Evolutionary conservation across 2,113 vertebrate species (phyloP).

Genomic region (Cinclus cinclus): DNA sequence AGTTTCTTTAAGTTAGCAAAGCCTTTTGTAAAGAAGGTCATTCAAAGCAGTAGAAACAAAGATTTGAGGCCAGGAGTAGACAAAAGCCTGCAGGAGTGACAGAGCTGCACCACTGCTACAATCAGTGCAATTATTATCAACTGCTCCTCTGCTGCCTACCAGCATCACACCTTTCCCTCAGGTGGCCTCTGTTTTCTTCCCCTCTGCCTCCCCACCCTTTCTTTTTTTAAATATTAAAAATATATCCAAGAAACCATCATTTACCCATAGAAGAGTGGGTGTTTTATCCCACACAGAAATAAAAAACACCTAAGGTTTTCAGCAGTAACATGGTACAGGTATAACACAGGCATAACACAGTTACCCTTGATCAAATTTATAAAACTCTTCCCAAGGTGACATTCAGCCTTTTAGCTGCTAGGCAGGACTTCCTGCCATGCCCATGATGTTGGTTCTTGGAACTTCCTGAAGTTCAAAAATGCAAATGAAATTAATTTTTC

Average conservation of each 20-base stretch:
- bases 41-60: not conserved
- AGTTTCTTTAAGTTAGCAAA: not conserved
- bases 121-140: not conserved
- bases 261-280: rapidly evolving
- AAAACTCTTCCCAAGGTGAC: not conserved
- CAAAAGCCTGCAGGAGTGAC: not conserved
- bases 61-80: not conserved
- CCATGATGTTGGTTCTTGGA: not conserved
- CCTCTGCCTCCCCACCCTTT: not conserved
- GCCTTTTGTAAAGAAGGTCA: not conserved
- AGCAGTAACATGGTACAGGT: not conserved
- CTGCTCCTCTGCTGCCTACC: not conserved
- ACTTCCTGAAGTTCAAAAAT: not conserved
- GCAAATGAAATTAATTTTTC: not conserved
- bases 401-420: not conserved
- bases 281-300: not conserved
- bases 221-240: not conserved
- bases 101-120: not conserved
- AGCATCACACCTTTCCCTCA: not conserved
- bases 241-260: not conserved
- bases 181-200: not conserved
- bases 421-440: not conserved
- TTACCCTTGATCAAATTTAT: not conserved
- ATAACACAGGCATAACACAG: not conserved
- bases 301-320: not conserved